Conservation (phyloP, 2,888 invertebrate species). For the Mellilla xanthometata region DNA sequence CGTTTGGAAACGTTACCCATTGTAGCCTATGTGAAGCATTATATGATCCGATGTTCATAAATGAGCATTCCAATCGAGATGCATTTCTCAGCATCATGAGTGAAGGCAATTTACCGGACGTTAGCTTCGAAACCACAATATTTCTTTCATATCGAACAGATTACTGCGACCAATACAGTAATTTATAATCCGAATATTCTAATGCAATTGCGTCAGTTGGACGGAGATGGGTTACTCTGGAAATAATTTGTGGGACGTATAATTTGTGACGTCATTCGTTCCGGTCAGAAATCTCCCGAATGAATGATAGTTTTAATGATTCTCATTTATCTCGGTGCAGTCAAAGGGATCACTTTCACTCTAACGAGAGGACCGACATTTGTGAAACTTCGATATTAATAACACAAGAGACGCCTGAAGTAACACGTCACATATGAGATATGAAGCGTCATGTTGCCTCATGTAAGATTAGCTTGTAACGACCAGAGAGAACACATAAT, state of each 20-base stretch:
- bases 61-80: conserved; percentile 37
- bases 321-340: conserved; percentile 52
- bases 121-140: conserved; percentile 48
- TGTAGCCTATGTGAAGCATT: conserved; percentile 6
- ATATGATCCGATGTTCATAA: conserved; percentile 27
- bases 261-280: conserved; percentile 44
- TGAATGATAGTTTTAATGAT: conserved; percentile 50
- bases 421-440: conserved; percentile 23
- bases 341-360: conserved; percentile 66
- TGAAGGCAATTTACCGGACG: conserved; percentile 43
- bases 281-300: conserved; percentile 39
- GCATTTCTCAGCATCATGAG: conserved; percentile 35
- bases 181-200: conserved; percentile 55
- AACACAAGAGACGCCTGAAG: conserved; percentile 16
- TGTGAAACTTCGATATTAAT: conserved; percentile 26
- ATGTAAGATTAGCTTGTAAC: conserved; percentile 1
- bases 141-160: conserved; percentile 52
- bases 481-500: neutral
- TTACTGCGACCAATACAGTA: conserved; percentile 43
- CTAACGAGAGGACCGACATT: conserved; percentile 36
- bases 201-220: conserved; percentile 52
- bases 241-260: conserved; percentile 35
- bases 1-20: neutral
- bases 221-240: conserved; percentile 36
- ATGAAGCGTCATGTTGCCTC: conserved; percentile 10